Conservation (phyloP, 2,797 vertebrate species). For the Percopsis omiscomaycus region DNA sequence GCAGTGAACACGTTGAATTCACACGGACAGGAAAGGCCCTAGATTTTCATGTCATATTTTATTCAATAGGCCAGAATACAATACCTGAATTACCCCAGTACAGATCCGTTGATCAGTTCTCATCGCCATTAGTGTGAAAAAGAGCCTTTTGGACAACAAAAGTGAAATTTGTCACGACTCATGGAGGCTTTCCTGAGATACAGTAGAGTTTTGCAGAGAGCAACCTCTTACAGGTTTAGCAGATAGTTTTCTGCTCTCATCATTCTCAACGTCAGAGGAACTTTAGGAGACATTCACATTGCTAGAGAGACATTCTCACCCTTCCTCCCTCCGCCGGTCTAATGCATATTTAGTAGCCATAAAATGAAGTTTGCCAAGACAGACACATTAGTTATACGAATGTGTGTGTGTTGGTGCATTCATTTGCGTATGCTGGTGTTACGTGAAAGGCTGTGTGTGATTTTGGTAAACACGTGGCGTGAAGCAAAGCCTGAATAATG, state of each 20-base stretch:
- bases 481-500: conserved; percentile 69
- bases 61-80: conserved; percentile 34
- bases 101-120: conserved; percentile 25
- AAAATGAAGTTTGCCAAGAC: conserved; percentile 43
- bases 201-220: conserved; percentile 9
- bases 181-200: background rate
- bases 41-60: conserved; percentile 49
- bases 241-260: conserved; percentile 17
- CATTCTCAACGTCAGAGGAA: conserved; percentile 43
- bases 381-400: conserved; percentile 26
- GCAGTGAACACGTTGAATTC: conserved; percentile 42
- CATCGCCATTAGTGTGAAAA: conserved; percentile 30
- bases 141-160: conserved; percentile 18
- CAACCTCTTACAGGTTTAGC: conserved; percentile 24
- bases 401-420: conserved; percentile 24
- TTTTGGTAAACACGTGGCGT: conserved; percentile 53
- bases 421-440: background rate
- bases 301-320: conserved; percentile 29
- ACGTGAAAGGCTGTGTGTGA: conserved; percentile 26
- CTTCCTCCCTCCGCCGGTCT: conserved; percentile 10
- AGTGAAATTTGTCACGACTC: conserved; percentile 32
- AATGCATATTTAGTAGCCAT: conserved; percentile 49
- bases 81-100: conserved; percentile 14
- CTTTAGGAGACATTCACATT: conserved; percentile 39
- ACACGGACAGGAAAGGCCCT: conserved; percentile 39